Conservation (phyloP, 2,797 vertebrate species). For the Botia almorhae region DNA sequence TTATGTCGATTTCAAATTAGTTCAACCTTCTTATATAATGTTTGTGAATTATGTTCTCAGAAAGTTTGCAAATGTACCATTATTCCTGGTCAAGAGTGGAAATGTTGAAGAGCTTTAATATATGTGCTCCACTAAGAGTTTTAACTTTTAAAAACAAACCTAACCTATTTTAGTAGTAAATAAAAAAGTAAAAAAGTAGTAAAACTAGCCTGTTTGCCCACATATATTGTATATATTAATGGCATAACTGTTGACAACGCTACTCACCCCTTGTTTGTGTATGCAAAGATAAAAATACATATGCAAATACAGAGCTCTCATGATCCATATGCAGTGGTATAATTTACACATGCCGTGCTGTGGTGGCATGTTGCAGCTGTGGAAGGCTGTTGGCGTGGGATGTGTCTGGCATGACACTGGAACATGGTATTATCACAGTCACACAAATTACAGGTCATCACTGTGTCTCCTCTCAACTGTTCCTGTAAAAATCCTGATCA, state of each 20-base stretch:
- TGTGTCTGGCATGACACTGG: slow-evolving; percentile 52
- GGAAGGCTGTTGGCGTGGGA: slow-evolving; percentile 36
- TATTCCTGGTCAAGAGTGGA: too few relatives aligned
- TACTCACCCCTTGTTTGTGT: not conserved
- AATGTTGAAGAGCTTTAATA: too few relatives aligned
- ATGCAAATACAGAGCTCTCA: not conserved
- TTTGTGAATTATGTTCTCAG: too few relatives aligned
- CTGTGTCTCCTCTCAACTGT: slow-evolving; percentile 43
- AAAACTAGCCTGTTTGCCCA: too few relatives aligned
- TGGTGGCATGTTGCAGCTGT: slow-evolving; percentile 40
- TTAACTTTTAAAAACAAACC: too few relatives aligned
- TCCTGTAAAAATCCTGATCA: slow-evolving; percentile 36
- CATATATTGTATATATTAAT: slow-evolving; percentile 34
- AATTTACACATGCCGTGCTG: slow-evolving; percentile 44
- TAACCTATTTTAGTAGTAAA: too few relatives aligned
- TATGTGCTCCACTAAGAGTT: too few relatives aligned
- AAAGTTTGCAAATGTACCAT: too few relatives aligned
- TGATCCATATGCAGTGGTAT: slow-evolving; percentile 35
- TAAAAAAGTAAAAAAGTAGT: too few relatives aligned
- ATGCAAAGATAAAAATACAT: not conserved
- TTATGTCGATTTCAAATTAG: too few relatives aligned
- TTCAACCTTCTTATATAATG: too few relatives aligned
- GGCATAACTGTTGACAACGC: not conserved
- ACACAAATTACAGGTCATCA: slow-evolving; percentile 66
- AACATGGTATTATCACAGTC: slow-evolving; percentile 52